These are phyloP conservation scores for Lepus americanus DNA, from an alignment of 2,113 vertebrate genomes.

Conservation along the genomic window DNA sequence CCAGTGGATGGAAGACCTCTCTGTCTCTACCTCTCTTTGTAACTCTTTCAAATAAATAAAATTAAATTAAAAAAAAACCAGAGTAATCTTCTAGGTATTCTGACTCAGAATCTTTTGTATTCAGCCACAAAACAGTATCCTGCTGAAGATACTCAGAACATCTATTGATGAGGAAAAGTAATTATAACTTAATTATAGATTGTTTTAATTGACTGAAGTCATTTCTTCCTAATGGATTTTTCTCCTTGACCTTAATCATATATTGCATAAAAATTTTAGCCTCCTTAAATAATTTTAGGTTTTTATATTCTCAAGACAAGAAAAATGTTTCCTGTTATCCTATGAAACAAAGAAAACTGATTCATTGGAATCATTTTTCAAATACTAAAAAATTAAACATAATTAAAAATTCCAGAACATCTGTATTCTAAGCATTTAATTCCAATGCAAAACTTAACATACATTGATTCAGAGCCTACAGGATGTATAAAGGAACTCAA, in stretches of 20 bases:
- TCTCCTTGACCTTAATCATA: neutral
- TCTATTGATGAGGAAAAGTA: neutral
- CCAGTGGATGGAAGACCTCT: no score
- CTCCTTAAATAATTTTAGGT: constrained; percentile 44
- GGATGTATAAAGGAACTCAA: neutral
- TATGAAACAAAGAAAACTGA: constrained; percentile 23
- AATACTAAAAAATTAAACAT: neutral
- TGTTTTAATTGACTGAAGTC: neutral
- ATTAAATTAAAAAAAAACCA: neutral
- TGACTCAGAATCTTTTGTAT: neutral
- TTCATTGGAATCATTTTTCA: constrained; percentile 44
- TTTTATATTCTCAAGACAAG: constrained; percentile 45
- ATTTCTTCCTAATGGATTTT: neutral
- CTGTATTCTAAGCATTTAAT: neutral
- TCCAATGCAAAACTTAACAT: neutral
- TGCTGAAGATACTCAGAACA: constrained; percentile 14
- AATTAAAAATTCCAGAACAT: neutral
- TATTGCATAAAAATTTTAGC: constrained; percentile 19
- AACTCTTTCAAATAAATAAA: no score
- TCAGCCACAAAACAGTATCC: neutral
- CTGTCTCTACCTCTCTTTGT: no score
- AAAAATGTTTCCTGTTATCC: constrained; percentile 46
- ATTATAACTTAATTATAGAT: constrained; percentile 15
- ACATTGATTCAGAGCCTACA: neutral
- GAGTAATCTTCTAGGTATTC: constrained; percentile 52